Evolutionary conservation across 2,888 invertebrate species (phyloP).

Genomic region (Drosophila acutilabella): DNA sequence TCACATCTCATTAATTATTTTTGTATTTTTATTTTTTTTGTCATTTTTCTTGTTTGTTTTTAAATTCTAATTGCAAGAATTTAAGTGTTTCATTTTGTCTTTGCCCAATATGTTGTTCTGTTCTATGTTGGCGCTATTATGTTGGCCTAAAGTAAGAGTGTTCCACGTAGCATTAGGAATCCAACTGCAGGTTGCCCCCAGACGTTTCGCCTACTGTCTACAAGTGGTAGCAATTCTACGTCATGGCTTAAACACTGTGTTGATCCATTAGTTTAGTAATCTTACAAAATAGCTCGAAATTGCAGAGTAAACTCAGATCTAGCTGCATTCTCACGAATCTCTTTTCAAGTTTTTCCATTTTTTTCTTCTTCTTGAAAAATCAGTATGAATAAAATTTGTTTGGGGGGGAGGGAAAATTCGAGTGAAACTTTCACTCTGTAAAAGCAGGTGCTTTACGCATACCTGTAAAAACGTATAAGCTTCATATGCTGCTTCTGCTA

Average conservation of each 20-base stretch:
- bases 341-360: neutral
- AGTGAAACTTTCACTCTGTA: constrained; percentile 43
- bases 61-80: constrained; percentile 51
- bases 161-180: constrained; percentile 57
- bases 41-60: constrained; percentile 7
- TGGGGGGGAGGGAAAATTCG: constrained; percentile 7
- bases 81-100: constrained; percentile 39
- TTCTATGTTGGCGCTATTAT: constrained; percentile 55
- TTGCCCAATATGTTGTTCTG: constrained; percentile 50
- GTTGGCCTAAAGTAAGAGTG: constrained; percentile 69
- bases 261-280: constrained; percentile 37
- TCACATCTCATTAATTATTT: constrained; percentile 3
- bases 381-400: constrained; percentile 23
- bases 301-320: constrained; percentile 30
- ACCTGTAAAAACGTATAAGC: constrained; percentile 51
- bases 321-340: constrained; percentile 18
- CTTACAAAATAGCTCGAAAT: constrained; percentile 46
- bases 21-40: neutral
- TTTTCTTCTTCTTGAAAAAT: too few species aligned
- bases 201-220: constrained; percentile 14
- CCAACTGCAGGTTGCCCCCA: constrained; percentile 42
- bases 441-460: constrained; percentile 46
- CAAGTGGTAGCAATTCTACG: constrained; percentile 3
- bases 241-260: constrained; percentile 18
- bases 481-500: neutral